These are phyloP conservation scores for Alfaro cultratus DNA, from an alignment of 2,797 vertebrate genomes.

Conservation along the genomic window DNA sequence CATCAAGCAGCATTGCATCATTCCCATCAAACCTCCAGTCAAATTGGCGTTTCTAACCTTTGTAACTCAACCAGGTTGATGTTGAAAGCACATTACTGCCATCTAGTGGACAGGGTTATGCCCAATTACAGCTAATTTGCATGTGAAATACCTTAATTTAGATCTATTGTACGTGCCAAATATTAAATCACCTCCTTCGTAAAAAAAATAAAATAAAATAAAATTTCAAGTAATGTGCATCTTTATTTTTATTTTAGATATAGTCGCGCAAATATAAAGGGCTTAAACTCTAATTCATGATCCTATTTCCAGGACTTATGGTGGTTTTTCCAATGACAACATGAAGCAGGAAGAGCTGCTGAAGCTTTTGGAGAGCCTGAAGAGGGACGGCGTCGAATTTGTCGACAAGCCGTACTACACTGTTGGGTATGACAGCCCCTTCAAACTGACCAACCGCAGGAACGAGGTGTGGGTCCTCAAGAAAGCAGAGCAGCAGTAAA, in stretches of 20 bases:
- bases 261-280: too few relatives aligned
- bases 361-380: constrained; percentile 81
- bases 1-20: background rate
- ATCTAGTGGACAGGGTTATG: background rate
- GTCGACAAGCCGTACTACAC: constrained; percentile 83
- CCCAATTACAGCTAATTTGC: background rate
- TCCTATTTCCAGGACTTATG: constrained; percentile 72
- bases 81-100: background rate
- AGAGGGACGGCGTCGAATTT: constrained; percentile 78
- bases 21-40: background rate
- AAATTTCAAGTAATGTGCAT: too few relatives aligned
- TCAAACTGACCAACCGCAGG: constrained; percentile 84
- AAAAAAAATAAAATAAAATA: background rate
- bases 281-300: background rate
- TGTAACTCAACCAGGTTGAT: background rate
- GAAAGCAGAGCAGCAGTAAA: constrained; percentile 57
- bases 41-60: background rate
- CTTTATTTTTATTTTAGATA: background rate
- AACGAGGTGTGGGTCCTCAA: constrained; percentile 86
- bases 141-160: background rate
- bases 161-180: background rate
- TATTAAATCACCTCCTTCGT: background rate
- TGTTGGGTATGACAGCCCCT: constrained; percentile 84
- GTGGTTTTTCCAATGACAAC: constrained; percentile 80
- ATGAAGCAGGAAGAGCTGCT: constrained; percentile 81